Base-by-base conservation (phyloP, 2,888 invertebrate species). In the Protonemura montana region DNA sequence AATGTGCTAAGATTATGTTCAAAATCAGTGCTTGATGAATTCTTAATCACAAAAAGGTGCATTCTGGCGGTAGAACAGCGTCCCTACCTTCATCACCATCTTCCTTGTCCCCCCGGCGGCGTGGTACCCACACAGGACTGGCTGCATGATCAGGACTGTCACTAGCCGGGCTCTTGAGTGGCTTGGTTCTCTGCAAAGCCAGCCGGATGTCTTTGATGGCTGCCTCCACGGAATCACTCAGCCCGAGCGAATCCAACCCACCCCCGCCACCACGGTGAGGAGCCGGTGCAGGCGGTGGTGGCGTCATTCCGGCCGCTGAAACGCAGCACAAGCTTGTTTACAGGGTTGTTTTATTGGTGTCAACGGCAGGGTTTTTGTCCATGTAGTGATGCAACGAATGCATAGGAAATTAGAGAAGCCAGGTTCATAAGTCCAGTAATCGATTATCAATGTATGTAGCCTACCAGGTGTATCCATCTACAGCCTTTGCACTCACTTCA, bases 151-250 rank as follows among this genome's bases (percentile, higher is more conserved):
- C 92, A 91, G 89, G 88, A 88, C 91, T 89, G 88, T 89, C 91
- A 90, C 82, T 90, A 88, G 59, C 88, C 21, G 92, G 91, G 30
- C 92, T 91, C 88, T 93, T 93, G 25, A 93, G 92, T 35, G 94
- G 94, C 91, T 94, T 94, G 86, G 95, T 95, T 91, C 95, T 94
- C 92, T 94, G 97, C 88, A 96, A 91, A 88, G 95, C 95, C 89
- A 96, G 94, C 85, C 97, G 94, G 89, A 97, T 97, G 89, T 97
- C 97, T 90, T 96, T 96, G 89, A 96, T 95, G 76, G 96, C 95
- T 89, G 96, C 94, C 90, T 94, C 93, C 88, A 93, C 92, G 89
- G 90, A 88, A n/a, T 91, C 90, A 30, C 89, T 90, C 87, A 91
- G 91, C 41, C 91, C 90, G 41, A 91, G 91, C 0, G 91, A 91